These are phyloP conservation scores for Megaceryle alcyon DNA, from an alignment of 2,797 vertebrate genomes.

Conservation along the genomic window DNA sequence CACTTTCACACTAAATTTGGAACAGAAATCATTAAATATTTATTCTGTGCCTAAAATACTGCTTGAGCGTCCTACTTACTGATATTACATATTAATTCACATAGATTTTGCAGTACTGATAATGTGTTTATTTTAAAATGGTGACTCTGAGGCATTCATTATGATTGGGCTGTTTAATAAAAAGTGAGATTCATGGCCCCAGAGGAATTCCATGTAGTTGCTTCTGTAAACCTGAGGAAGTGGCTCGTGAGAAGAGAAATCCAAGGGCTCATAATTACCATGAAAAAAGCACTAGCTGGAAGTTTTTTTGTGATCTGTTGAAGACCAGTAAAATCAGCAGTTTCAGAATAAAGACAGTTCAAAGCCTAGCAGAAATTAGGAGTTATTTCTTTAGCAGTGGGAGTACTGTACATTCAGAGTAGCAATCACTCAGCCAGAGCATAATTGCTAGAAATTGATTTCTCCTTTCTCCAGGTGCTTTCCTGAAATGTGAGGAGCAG, in stretches of 20 bases:
- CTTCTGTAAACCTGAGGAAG: background rate
- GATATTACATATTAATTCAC: constrained; percentile 60
- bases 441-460: constrained; percentile 28
- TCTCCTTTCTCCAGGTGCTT: background rate
- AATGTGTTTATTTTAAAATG: constrained; percentile 35
- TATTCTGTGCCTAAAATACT: constrained; percentile 68
- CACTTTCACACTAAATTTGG: constrained; percentile 69
- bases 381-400: constrained; percentile 54
- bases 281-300: background rate
- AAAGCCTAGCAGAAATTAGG: constrained; percentile 37
- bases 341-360: constrained; percentile 27
- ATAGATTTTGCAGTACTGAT: constrained; percentile 21
- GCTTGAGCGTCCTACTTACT: constrained; percentile 68
- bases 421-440: background rate
- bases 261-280: background rate
- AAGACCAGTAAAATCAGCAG: constrained; percentile 19
- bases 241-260: background rate
- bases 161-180: background rate
- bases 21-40: constrained; percentile 77
- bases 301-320: background rate
- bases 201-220: background rate
- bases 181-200: background rate
- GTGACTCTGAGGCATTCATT: background rate
- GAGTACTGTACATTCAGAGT: background rate
- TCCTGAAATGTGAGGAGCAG: background rate